Evolutionary conservation across 2,888 invertebrate species (phyloP), one percentile per base, ranked within the genome.

Genomic region (Syrista parreyssii): DNA sequence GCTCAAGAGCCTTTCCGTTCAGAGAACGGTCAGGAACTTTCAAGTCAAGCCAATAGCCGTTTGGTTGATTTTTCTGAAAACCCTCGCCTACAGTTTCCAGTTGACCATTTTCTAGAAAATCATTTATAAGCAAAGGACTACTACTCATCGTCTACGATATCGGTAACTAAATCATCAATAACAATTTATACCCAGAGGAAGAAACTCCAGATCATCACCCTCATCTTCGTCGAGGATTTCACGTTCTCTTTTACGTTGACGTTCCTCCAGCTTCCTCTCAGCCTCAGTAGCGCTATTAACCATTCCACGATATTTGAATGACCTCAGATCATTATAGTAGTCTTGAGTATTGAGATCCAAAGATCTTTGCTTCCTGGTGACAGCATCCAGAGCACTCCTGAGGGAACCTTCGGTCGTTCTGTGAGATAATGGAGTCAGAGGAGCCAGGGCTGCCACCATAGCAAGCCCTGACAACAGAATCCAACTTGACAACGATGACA

Each of bases 331-430:
- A 78, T 84, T 86, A 84, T 87, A 89, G 75, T 89, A 89, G 40
- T 88, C 88, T 23, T 86, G 88, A 0, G 86, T 77, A 72, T 80
- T 85, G 33, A 80, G 33, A 68, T 89, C 87, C 73, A 90, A 79
- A 0, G 89, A 90, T 78, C 92, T 88, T 83, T 93, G 93, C 68
- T 93, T 92, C 78, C 92, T 89, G 68, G 91, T 89, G 40, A 93
- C 91, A 2, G 92, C 92, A 75, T 92, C 91, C 79, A 93, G 84
- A 6, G 93, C 93, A 80, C 91, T 91, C 76, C 88, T 89, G 68
- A 93, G 82, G 1, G 92, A 92, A 79, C 92, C 92, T 76, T 91
- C 92, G 79, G 79, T 84, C 75, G 82, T 80, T 72, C 84, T 85
- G 55, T 83, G 87, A 1, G 87, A 82, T 31, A 78, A 78, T 9